A percentile compares a stretch with the other conserved stretches of the same genome.
Conservation (phyloP, 2,888 invertebrate genomes). For the Drosophila setosimentum region DNA sequence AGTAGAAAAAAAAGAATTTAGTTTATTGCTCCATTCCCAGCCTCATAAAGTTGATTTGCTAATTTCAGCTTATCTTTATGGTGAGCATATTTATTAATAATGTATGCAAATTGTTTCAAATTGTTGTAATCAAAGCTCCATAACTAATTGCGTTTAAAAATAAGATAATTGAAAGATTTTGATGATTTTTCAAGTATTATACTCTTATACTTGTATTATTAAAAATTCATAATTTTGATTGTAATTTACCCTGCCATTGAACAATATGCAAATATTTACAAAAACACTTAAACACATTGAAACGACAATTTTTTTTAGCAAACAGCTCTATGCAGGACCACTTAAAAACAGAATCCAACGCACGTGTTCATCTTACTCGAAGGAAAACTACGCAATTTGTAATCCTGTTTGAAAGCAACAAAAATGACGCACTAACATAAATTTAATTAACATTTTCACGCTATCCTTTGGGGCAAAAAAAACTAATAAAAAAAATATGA, state of each 20-base stretch:
- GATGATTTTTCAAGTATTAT: neutral
- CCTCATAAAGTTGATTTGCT: neutral
- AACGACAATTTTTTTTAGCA: neutral
- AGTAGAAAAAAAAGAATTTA: neutral
- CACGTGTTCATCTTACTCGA: slow-evolving; percentile 32
- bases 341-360: slow-evolving; percentile 4
- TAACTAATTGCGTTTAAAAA: neutral
- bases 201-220: neutral
- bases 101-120: neutral
- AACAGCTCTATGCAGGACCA: neutral
- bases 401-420: slow-evolving; percentile 27
- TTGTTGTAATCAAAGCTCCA: neutral
- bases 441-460: slow-evolving; percentile 71
- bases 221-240: neutral
- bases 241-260: too few species aligned
- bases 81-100: neutral
- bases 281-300: neutral
- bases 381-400: slow-evolving; percentile 56
- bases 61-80: too few species aligned
- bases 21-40: neutral
- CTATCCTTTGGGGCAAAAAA: slow-evolving; percentile 28
- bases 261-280: slow-evolving; percentile 26
- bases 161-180: neutral
- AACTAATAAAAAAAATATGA: slow-evolving; percentile 31
- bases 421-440: slow-evolving; percentile 68